Conservation (phyloP, 2,113 vertebrate genomes). For the Misgurnus anguillicaudatus region DNA sequence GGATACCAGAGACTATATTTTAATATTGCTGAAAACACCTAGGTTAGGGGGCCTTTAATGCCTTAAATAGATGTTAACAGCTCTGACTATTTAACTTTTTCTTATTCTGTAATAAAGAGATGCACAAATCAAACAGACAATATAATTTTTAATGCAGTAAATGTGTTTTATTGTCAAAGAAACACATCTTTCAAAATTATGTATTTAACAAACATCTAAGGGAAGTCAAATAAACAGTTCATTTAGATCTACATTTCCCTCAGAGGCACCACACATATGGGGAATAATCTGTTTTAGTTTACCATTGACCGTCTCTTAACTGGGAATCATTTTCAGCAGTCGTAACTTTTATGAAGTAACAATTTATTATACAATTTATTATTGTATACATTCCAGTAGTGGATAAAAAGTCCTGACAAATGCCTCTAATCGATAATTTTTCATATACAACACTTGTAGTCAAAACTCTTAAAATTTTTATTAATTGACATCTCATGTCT, state of each 20-base stretch:
- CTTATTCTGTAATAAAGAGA: neutral
- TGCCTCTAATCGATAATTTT: constrained; percentile 25
- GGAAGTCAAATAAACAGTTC: constrained; percentile 22
- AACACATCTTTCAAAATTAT: constrained; percentile 11
- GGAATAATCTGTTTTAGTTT: neutral
- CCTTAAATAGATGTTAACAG: too few relatives aligned
- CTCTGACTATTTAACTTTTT: neutral
- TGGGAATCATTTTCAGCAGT: neutral
- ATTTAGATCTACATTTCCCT: constrained; percentile 31
- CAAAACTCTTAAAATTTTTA: too few relatives aligned
- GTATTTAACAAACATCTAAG: constrained; percentile 56
- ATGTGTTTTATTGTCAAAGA: constrained; percentile 62
- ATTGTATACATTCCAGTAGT: neutral
- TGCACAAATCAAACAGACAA: constrained; percentile 37
- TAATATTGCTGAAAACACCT: too few relatives aligned
- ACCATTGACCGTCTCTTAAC: too few relatives aligned
- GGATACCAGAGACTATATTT: too few relatives aligned
- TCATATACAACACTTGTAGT: neutral
- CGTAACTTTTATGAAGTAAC: neutral
- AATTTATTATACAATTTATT: too few relatives aligned
- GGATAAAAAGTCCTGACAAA: neutral
- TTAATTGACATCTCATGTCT: too few relatives aligned
- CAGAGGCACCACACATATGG: constrained; percentile 58
- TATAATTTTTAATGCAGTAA: constrained; percentile 50
- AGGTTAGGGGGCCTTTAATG: too few relatives aligned